A percentile compares a stretch with the other conserved stretches of the same genome.
Conservation (phyloP, 2,113 vertebrate species). For the Esox niger region DNA sequence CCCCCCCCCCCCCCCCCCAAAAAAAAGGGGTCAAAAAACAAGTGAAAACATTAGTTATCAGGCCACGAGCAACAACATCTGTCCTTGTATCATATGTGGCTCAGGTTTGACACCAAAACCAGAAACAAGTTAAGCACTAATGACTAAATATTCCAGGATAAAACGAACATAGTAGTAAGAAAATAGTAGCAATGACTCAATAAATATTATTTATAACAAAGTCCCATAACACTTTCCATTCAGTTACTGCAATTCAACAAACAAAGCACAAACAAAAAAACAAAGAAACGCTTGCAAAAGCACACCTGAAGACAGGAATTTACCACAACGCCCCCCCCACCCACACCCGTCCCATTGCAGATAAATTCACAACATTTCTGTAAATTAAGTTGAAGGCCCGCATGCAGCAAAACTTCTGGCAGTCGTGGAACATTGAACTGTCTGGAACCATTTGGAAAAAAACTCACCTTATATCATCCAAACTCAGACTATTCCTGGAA, state of each 20-base stretch:
- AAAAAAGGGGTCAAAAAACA: no score
- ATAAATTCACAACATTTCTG: conserved; percentile 19
- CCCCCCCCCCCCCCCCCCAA: no score
- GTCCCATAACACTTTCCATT: neutral
- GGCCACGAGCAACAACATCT: neutral
- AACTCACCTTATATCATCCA: conserved; percentile 89
- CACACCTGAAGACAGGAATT: neutral
- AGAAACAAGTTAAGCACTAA: no score
- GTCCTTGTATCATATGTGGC: neutral
- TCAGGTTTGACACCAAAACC: neutral
- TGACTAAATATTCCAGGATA: no score
- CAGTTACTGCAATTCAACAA: neutral
- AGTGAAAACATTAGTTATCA: neutral
- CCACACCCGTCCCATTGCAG: conserved; percentile 38
- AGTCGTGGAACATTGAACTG: conserved; percentile 31
- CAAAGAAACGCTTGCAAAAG: neutral
- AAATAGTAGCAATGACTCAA: no score
- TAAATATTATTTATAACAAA: no score
- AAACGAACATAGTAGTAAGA: no score
- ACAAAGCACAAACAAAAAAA: neutral
- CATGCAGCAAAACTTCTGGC: conserved; percentile 30
- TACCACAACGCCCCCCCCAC: conserved; percentile 8
- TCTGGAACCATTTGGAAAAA: conserved; percentile 57
- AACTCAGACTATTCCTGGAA: conserved; percentile 91
- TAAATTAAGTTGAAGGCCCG: conserved; percentile 21